Conservation (phyloP, 2,797 vertebrate genomes). For the Tinamus major region DNA sequence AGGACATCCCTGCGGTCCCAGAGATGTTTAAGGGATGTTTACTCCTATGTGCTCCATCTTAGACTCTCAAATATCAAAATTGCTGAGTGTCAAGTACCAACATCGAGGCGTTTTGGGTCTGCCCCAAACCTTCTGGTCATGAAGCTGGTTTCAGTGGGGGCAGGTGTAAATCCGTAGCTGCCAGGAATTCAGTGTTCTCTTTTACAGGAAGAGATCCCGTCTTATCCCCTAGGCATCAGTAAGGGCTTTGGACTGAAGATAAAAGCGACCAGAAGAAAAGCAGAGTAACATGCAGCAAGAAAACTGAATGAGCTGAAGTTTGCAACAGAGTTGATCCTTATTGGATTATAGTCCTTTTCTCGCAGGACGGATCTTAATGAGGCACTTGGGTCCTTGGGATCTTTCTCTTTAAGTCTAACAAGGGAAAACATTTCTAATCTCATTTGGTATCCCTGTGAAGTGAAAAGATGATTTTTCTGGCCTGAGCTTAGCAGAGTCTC, state of each 20-base stretch:
- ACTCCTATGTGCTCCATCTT: not conserved
- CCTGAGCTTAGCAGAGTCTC: accelerated
- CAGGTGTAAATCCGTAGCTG: not conserved
- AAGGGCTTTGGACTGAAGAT: not conserved
- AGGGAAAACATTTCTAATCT: constrained; percentile 18
- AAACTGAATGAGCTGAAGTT: not conserved
- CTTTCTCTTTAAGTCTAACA: not conserved
- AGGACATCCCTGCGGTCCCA: not conserved
- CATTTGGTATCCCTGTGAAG: not conserved
- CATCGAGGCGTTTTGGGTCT: not conserved
- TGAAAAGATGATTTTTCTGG: not conserved
- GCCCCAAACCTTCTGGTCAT: not conserved
- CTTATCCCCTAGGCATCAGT: not conserved
- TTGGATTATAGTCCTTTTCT: constrained; percentile 21
- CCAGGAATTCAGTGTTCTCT: not conserved
- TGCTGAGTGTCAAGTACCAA: not conserved
- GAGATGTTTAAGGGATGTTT: not conserved
- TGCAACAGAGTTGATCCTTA: constrained; percentile 18
- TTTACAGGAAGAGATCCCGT: not conserved
- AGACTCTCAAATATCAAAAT: not conserved
- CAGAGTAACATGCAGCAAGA: not conserved
- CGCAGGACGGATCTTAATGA: constrained; percentile 21
- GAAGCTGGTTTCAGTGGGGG: not conserved
- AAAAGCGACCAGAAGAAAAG: not conserved
- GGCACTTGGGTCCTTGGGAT: not conserved